A percentile compares a stretch with the other conserved stretches of the same genome.
These are phyloP conservation scores for Chrysopa pallens DNA, from an alignment of 1,140 invertebrate genomes.

Conservation along the genomic window DNA sequence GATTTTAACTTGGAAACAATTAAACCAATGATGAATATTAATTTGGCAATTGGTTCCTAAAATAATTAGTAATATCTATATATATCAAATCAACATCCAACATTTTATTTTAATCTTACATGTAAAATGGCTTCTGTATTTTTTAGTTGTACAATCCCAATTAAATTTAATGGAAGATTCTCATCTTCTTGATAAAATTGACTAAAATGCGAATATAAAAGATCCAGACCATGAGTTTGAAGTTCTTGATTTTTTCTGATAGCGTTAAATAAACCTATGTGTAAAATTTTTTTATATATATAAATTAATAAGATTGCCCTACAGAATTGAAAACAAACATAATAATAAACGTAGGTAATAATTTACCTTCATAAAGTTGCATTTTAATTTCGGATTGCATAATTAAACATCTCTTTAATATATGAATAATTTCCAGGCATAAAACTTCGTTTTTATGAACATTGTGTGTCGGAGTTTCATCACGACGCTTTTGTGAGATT, in stretches of 20 bases:
- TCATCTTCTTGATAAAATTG: constrained; percentile 26
- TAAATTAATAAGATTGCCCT: no score
- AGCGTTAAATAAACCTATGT: constrained; percentile 23
- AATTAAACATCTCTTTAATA: constrained; percentile 35
- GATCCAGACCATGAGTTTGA: constrained; percentile 22
- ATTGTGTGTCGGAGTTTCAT: constrained; percentile 8
- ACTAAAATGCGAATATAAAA: constrained; percentile 28
- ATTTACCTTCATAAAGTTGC: constrained; percentile 33
- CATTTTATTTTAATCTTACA: constrained; percentile 7
- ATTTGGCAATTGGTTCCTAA: constrained; percentile 20
- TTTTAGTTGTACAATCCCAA: constrained; percentile 22
- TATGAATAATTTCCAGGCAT: constrained; percentile 36
- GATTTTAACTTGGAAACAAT: constrained; percentile 12
- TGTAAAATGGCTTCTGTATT: constrained; percentile 21
- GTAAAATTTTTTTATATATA: constrained; percentile 2
- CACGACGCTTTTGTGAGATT: not conserved
- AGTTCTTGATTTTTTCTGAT: constrained; percentile 25
- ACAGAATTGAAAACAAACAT: no score
- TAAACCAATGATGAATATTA: constrained; percentile 15
- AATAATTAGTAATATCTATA: constrained; percentile 3
- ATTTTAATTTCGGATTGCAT: constrained; percentile 34
- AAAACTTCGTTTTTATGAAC: constrained; percentile 28
- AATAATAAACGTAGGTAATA: no score
- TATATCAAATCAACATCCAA: not conserved
- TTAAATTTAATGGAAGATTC: constrained; percentile 23